phyloP scores from a whole-genome alignment of 2,797 vertebrate genomes.

The Heteromormyrus szaboi region DNA sequence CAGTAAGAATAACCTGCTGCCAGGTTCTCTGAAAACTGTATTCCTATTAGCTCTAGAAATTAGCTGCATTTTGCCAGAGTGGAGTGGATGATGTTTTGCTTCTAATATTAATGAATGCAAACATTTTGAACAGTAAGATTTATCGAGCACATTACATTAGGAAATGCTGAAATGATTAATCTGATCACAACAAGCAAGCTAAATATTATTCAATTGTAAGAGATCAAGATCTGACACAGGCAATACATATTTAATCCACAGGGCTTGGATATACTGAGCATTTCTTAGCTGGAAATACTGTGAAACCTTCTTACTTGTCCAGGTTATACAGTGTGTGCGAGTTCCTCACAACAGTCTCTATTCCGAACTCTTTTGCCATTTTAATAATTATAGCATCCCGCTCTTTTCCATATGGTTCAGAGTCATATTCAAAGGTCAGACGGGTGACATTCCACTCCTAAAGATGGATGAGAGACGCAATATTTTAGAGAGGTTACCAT shows the following conservation, averaged over 20 bases:
- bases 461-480: constrained; percentile 15
- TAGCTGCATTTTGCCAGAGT: background rate
- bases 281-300: background rate
- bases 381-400: constrained; percentile 88
- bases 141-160: background rate
- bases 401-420: constrained; percentile 91
- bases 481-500: background rate
- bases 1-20: background rate
- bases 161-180: too few relatives aligned
- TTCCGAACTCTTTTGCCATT: constrained; percentile 87
- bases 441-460: constrained; percentile 92
- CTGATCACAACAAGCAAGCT: background rate
- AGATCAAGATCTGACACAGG: background rate
- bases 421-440: constrained; percentile 89
- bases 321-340: constrained; percentile 91
- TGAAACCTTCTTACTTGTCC: constrained; percentile 66
- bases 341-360: constrained; percentile 82
- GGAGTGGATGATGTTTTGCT: background rate
- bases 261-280: background rate
- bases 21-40: background rate
- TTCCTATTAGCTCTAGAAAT: background rate
- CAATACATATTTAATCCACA: background rate
- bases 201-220: background rate
- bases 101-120: background rate
- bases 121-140: background rate